Percentiles rank a stretch among this genome's conserved stretches.
These are phyloP conservation scores for Mylabris phalerata DNA, from an alignment of 1,140 invertebrate genomes.

Conservation along the genomic window DNA sequence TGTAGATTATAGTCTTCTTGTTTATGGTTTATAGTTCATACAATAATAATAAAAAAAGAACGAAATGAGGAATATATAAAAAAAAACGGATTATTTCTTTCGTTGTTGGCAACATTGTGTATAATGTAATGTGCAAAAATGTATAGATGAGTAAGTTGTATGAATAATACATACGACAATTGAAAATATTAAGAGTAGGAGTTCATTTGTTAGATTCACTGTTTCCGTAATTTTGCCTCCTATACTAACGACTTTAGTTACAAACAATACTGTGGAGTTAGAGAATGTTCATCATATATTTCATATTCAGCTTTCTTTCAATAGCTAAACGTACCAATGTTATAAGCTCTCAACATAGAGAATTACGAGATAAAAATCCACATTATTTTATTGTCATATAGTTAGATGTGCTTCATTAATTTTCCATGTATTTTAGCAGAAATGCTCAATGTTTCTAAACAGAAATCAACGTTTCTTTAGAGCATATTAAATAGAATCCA, in stretches of 20 bases:
- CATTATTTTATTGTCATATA: background rate
- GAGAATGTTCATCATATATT: no score
- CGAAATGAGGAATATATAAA: background rate
- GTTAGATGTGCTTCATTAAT: constrained; percentile 1
- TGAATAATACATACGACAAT: constrained; percentile 34
- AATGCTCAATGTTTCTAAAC: no score
- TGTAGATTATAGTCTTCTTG: constrained; percentile 7
- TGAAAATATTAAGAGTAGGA: constrained; percentile 34
- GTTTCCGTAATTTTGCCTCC: constrained; percentile 29
- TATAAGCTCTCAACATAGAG: background rate
- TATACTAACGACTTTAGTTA: constrained; percentile 13
- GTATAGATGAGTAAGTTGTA: constrained; percentile 18
- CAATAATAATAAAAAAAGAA: constrained; percentile 9
- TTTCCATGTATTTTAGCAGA: background rate
- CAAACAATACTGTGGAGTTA: no score
- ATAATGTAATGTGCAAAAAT: constrained; percentile 22
- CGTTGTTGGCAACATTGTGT: constrained; percentile 7
- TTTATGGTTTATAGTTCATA: constrained; percentile 14
- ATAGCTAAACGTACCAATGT: background rate
- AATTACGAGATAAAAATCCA: background rate
- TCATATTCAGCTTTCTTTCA: background rate
- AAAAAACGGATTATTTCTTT: background rate
- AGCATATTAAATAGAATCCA: background rate
- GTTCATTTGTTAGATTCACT: constrained; percentile 31
- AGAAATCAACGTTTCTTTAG: no score